Evolutionary conservation across 2,888 invertebrate genomes (phyloP).

Genomic region (Parnassius glacialis): DNA sequence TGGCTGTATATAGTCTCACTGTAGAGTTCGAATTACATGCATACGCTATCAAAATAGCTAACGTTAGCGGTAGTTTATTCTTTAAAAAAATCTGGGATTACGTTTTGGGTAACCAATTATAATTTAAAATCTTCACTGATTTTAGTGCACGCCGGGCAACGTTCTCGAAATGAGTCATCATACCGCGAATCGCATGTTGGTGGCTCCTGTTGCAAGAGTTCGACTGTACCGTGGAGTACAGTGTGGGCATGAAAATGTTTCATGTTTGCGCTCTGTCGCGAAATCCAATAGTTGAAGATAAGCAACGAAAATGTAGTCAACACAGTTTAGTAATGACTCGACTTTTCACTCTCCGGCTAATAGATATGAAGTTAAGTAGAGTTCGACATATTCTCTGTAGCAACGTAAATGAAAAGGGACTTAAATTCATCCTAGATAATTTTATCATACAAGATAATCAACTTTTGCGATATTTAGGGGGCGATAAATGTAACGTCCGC

Average conservation of each 20-base stretch:
- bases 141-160: too few relatives aligned
- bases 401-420: slow-evolving; percentile 24
- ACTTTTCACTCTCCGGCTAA: too few relatives aligned
- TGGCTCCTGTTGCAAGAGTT: slow-evolving; percentile 26
- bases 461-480: slow-evolving; percentile 28
- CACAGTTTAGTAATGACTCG: slow-evolving; percentile 22
- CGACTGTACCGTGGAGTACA: slow-evolving; percentile 23
- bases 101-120: too few relatives aligned
- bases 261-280: slow-evolving; percentile 23
- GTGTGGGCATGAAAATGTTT: slow-evolving; percentile 21
- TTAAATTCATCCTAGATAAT: slow-evolving; percentile 30
- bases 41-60: not conserved
- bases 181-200: slow-evolving; percentile 29
- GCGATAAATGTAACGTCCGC: slow-evolving; percentile 28
- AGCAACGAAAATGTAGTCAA: not conserved
- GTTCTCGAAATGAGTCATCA: slow-evolving; percentile 23
- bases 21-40: not conserved
- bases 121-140: too few relatives aligned
- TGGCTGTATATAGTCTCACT: not conserved
- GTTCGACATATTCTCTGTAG: not conserved
- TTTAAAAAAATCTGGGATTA: too few relatives aligned
- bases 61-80: not conserved
- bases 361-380: too few relatives aligned
- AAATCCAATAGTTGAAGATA: not conserved
- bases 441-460: slow-evolving; percentile 30